These are phyloP conservation scores for Hippopotamus amphibius DNA, from an alignment of 2,113 vertebrate species.

Conservation along the genomic window DNA sequence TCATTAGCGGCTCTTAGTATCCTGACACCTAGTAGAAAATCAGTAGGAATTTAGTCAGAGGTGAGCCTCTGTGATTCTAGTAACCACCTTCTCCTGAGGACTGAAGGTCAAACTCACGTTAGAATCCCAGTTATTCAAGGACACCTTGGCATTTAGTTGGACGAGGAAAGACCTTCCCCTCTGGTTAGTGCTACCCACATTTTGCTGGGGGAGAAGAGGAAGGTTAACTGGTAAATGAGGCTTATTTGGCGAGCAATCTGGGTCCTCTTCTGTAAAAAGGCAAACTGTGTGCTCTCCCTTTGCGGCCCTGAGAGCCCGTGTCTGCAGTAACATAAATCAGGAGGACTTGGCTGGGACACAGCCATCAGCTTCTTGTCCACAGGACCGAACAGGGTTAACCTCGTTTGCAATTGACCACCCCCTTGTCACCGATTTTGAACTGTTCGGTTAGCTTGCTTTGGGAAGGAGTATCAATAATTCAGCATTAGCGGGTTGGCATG, in stretches of 20 bases:
- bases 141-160: constrained; percentile 4
- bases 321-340: constrained; percentile 50
- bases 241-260: background rate
- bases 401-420: constrained; percentile 55
- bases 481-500: constrained; percentile 58
- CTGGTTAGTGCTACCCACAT: background rate
- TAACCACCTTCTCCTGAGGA: background rate
- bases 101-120: constrained; percentile 36
- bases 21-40: constrained; percentile 3
- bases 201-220: background rate
- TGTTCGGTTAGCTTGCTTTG: constrained; percentile 71
- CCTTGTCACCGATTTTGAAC: constrained; percentile 55
- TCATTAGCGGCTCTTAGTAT: constrained; percentile 30
- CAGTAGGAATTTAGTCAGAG: background rate
- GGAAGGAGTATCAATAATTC: constrained; percentile 76
- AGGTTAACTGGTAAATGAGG: background rate
- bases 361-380: constrained; percentile 56
- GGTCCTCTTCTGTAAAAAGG: background rate
- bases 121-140: constrained; percentile 34
- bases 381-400: constrained; percentile 65
- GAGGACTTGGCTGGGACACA: constrained; percentile 40
- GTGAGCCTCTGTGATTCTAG: background rate
- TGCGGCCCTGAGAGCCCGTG: background rate
- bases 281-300: background rate
- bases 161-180: background rate